Conservation (phyloP, 2,113 vertebrate genomes). For the Himantopus leucocephalus region DNA sequence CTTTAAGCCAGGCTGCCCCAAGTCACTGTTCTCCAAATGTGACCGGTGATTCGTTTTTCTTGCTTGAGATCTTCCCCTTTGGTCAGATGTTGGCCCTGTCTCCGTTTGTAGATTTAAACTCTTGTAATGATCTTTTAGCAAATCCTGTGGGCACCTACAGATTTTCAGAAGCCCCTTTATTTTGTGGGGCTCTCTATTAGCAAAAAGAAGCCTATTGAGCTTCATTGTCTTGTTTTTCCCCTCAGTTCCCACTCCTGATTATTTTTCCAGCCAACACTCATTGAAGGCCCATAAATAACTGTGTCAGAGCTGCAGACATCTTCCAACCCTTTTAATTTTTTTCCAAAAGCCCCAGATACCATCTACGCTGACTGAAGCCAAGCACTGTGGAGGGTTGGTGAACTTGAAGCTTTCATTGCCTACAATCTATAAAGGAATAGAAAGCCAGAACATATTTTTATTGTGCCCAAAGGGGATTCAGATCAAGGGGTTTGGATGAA, state of each 20-base stretch:
- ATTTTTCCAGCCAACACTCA: background rate
- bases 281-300: background rate
- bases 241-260: background rate
- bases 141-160: background rate
- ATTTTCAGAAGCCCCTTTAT: background rate
- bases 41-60: background rate
- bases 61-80: background rate
- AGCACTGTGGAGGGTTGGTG: background rate
- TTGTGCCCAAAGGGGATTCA: conserved; percentile 20
- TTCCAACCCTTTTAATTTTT: background rate
- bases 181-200: background rate
- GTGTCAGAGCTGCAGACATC: background rate
- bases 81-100: background rate
- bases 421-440: background rate
- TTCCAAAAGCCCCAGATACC: background rate
- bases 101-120: background rate
- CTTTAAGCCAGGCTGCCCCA: background rate
- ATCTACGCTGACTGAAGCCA: background rate
- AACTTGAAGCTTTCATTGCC: background rate
- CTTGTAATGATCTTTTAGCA: background rate
- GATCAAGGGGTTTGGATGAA: conserved; percentile 6
- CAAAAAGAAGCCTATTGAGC: background rate
- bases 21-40: background rate
- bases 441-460: background rate
- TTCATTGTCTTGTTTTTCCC: background rate